Percentiles rank a stretch among this genome's conserved stretches.
These are phyloP conservation scores for Ophion costatus DNA, from an alignment of 2,888 invertebrate species.

Conservation along the genomic window DNA sequence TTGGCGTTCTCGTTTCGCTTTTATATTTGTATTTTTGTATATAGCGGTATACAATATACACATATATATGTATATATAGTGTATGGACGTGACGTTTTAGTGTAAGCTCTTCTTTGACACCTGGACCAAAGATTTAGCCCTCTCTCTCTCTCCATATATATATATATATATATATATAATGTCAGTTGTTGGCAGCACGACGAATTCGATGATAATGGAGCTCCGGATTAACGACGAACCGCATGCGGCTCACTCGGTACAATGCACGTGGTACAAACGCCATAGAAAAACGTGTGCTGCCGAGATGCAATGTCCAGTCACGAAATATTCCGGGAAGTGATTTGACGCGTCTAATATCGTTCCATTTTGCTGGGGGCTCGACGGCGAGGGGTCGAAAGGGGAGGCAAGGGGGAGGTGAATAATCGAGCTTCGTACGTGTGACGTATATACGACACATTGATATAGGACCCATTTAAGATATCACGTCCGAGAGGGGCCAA, in stretches of 20 bases:
- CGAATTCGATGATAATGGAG: slow-evolving; percentile 54
- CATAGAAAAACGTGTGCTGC: slow-evolving; percentile 31
- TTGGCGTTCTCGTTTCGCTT: slow-evolving; percentile 62
- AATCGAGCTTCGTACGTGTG: background rate
- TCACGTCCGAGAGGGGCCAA: too few species aligned
- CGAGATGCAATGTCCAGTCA: slow-evolving; percentile 48
- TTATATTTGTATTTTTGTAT: slow-evolving; percentile 22
- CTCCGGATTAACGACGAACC: slow-evolving; percentile 21
- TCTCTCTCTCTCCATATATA: background rate
- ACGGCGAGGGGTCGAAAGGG: too few species aligned
- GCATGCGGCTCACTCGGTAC: background rate
- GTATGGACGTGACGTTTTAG: slow-evolving; percentile 79
- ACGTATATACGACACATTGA: background rate
- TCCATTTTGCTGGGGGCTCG: background rate
- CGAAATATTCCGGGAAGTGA: slow-evolving; percentile 59
- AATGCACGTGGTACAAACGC: background rate
- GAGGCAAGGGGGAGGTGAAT: slow-evolving; percentile 4
- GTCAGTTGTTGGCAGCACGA: slow-evolving; percentile 16
- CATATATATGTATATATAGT: slow-evolving; percentile 47
- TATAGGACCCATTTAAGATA: too few species aligned
- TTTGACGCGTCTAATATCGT: slow-evolving; percentile 57
- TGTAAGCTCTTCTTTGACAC: slow-evolving; percentile 79
- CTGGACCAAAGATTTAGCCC: slow-evolving; percentile 71
- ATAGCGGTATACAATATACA: slow-evolving; percentile 23
- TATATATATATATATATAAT: background rate